Percentiles rank a stretch among this genome's conserved stretches.
These are phyloP conservation scores for Augiades crinisus DNA, from an alignment of 2,888 invertebrate species.

Conservation along the genomic window DNA sequence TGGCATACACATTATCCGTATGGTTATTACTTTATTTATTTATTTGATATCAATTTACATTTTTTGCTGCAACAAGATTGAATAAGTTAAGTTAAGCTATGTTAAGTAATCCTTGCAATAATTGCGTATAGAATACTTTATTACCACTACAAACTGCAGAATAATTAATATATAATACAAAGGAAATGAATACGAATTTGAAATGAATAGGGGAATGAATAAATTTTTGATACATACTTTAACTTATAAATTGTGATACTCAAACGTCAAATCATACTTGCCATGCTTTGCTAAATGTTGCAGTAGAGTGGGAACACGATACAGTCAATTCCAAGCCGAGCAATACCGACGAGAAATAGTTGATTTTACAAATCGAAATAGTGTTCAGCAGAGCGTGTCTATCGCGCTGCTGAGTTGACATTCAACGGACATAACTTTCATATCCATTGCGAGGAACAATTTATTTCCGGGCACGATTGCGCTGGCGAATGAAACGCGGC, in stretches of 20 bases:
- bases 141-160: no score
- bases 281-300: neutral
- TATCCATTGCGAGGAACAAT: conserved; percentile 29
- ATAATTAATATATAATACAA: no score
- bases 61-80: no score
- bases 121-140: no score
- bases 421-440: conserved; percentile 24
- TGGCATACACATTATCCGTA: conserved; percentile 4
- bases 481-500: conserved; percentile 31
- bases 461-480: conserved; percentile 37
- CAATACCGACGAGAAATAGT: conserved; percentile 19
- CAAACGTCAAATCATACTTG: neutral
- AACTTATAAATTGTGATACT: no score
- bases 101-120: no score
- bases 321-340: conserved; percentile 11
- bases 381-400: conserved; percentile 23
- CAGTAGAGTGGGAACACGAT: conserved; percentile 7
- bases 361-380: conserved; percentile 25
- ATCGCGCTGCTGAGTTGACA: conserved; percentile 23
- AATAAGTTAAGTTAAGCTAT: no score
- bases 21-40: neutral
- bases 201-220: no score
- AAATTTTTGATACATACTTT: no score
- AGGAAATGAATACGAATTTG: no score
- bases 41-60: no score